Evolutionary conservation across 2,797 vertebrate species (phyloP), one percentile per base, ranked within the genome.

Genomic region (Oreonectes daqikongensis): DNA sequence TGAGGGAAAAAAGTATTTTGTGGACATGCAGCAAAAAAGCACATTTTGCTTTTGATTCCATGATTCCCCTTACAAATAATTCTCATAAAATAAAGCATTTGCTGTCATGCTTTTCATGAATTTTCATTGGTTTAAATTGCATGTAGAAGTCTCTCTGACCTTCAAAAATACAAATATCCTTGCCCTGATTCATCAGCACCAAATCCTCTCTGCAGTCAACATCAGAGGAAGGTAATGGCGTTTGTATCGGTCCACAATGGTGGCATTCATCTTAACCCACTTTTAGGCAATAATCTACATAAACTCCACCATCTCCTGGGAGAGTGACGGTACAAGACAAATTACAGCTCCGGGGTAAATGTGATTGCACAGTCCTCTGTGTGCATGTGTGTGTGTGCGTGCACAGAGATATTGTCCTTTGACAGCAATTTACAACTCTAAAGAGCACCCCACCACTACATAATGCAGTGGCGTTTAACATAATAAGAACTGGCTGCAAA

Each of bases 201-300:
- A 75, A 69, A 81, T 24, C 69, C 38, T 53, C 46, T 48, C 46
- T 78, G 20, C 53, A 0, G 9, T 78, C 11, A 8, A 52, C 38
- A 77, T 82, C 79, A 50, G 64, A 80, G 81, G 82, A 82, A 80
- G 81, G 63, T 87, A 80, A 86, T 81, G 80, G 55, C 38, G 80
- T 84, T 81, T 69, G 79, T 79, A 72, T 83, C 75, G 81, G 75
- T 50, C 68, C 61, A 68, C 38, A 81, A 42, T 61, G 52, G 78
- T 66, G 81, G 85, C 86, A 86, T 90, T 90, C 84, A 90, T 90
- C 88, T 90, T 89, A 89, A 91, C 90, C 90, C 90, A 91, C 86
- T 92, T 91, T 90, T 77, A 84, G 83, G 85, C 84, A 85, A 87
- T 89, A 91, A 91, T 89, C 89, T 89, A 83, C 88, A 91, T 89